Conservation (phyloP, 2,797 vertebrate species). For the Graptemys geographica region DNA sequence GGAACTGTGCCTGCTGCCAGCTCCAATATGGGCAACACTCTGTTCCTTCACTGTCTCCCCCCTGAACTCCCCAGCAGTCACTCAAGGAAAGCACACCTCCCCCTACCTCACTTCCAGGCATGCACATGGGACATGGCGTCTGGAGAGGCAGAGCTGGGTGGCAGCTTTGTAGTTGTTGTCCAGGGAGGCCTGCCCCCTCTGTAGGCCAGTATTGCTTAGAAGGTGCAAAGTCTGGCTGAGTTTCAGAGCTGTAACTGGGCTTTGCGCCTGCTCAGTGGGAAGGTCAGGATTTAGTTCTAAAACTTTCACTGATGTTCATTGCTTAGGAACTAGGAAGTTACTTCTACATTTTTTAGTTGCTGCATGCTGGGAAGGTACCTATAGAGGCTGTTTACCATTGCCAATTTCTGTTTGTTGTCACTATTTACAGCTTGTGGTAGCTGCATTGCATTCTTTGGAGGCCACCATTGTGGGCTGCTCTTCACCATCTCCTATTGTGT, state of each 20-base stretch:
- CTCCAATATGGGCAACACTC: background rate
- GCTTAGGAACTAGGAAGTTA: background rate
- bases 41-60: background rate
- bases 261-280: background rate
- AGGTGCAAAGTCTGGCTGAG: background rate
- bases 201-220: background rate
- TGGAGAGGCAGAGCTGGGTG: background rate
- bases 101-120: background rate
- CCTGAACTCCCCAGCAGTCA: background rate
- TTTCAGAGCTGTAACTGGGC: background rate
- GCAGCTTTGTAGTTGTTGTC: background rate
- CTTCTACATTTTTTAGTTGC: background rate
- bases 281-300: background rate
- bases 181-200: accelerated
- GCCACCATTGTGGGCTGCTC: background rate
- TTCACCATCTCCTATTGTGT: background rate
- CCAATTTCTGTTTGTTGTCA: background rate
- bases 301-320: background rate
- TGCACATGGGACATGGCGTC: background rate
- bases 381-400: background rate
- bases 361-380: background rate
- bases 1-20: conserved; percentile 15
- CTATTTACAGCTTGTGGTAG: background rate
- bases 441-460: background rate
- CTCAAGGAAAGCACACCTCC: background rate